These are phyloP conservation scores for Drosophila orena DNA, from an alignment of 1,140 invertebrate species.

Conservation along the genomic window DNA sequence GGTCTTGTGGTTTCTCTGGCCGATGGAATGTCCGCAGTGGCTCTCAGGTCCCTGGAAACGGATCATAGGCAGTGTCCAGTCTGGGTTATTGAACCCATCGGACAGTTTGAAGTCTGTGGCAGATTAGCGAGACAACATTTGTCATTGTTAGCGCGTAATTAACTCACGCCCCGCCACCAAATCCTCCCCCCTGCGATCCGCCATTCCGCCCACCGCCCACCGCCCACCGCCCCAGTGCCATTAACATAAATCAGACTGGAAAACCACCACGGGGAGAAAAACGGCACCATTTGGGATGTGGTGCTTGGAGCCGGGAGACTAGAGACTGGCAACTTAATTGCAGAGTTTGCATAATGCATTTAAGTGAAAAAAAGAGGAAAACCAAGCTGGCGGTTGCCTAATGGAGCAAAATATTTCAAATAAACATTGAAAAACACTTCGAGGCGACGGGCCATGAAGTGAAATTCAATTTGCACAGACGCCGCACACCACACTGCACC, in stretches of 20 bases:
- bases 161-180: constrained; percentile 63
- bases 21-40: not conserved
- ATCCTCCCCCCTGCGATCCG: constrained; percentile 13
- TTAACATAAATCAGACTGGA: constrained; percentile 63
- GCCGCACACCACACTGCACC: constrained; percentile 11
- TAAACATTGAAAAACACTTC: constrained; percentile 82
- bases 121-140: constrained; percentile 64
- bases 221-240: constrained; percentile 46
- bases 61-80: constrained; percentile 8
- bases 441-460: constrained; percentile 52
- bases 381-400: constrained; percentile 59
- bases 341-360: constrained; percentile 80
- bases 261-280: constrained; percentile 28
- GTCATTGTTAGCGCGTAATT: constrained; percentile 80
- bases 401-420: constrained; percentile 80
- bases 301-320: constrained; percentile 23
- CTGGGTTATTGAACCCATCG: constrained; percentile 45
- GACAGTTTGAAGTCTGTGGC: constrained; percentile 1
- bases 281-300: constrained; percentile 10
- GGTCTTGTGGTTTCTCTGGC: constrained; percentile 33
- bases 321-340: constrained; percentile 75
- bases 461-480: constrained; percentile 69
- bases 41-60: constrained; percentile 20
- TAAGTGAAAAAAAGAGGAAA: constrained; percentile 68
- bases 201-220: constrained; percentile 41